Evolutionary conservation across 2,113 vertebrate species (phyloP).

Genomic region (Xiphophorus couchianus): DNA sequence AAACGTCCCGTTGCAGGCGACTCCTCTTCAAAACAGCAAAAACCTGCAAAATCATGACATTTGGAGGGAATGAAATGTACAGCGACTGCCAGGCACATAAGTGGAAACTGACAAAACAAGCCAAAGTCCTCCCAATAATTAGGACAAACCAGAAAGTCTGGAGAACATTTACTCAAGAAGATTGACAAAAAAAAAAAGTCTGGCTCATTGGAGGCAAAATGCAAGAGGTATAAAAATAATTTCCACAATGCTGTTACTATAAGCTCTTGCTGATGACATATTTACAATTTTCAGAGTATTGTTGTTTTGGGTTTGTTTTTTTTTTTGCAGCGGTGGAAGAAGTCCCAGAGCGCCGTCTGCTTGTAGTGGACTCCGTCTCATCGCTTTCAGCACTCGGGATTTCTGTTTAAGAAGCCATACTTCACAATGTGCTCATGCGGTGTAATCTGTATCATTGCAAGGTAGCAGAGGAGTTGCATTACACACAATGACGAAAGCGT

Average conservation of each 20-base stretch:
- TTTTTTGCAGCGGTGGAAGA: neutral
- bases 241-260: neutral
- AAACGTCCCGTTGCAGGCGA: too few species aligned
- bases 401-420: neutral
- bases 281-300: neutral
- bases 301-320: neutral
- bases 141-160: neutral
- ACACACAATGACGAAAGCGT: neutral
- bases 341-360: neutral
- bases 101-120: too few species aligned
- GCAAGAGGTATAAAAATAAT: neutral
- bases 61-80: too few species aligned
- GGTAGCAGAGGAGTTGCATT: neutral
- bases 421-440: neutral
- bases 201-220: neutral
- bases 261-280: neutral
- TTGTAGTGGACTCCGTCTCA: neutral
- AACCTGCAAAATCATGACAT: too few species aligned
- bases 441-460: neutral
- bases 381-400: neutral
- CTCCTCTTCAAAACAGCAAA: too few species aligned
- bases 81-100: too few species aligned
- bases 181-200: neutral
- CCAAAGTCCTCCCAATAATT: neutral
- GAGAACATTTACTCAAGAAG: neutral